Conservation (phyloP, 2,888 invertebrate genomes). For the Xylophagus ater region DNA sequence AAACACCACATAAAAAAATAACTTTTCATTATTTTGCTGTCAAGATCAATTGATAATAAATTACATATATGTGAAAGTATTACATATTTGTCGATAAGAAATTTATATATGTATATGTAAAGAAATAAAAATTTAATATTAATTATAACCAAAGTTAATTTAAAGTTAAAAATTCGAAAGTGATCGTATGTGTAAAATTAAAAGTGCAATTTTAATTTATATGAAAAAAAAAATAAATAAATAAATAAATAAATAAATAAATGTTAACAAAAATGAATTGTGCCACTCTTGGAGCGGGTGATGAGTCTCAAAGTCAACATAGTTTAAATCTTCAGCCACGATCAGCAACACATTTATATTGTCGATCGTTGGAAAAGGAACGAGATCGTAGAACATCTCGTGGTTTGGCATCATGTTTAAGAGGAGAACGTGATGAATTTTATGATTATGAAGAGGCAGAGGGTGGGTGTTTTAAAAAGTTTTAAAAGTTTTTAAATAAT, state of each 20-base stretch:
- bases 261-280: conserved; percentile 34
- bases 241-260: too few relatives aligned
- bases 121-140: too few relatives aligned
- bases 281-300: conserved; percentile 32
- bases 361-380: conserved; percentile 27
- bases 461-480: conserved; percentile 16
- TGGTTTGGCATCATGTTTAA: conserved; percentile 36
- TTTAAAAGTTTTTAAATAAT: too few relatives aligned
- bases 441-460: conserved; percentile 24
- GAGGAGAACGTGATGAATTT: conserved; percentile 37
- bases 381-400: conserved; percentile 33
- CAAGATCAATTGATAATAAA: too few relatives aligned
- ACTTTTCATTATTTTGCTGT: too few relatives aligned
- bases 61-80: too few relatives aligned
- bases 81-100: too few relatives aligned
- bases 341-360: conserved; percentile 27
- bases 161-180: too few relatives aligned
- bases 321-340: conserved; percentile 21
- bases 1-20: too few relatives aligned
- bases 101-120: too few relatives aligned
- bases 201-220: background rate
- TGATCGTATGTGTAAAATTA: too few relatives aligned
- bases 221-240: conserved; percentile 11
- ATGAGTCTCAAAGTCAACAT: conserved; percentile 14
- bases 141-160: too few relatives aligned